Percentiles rank a stretch among this genome's conserved stretches.
Evolutionary conservation across 2,113 vertebrate species (phyloP).

Genomic region (Notothenia coriiceps): DNA sequence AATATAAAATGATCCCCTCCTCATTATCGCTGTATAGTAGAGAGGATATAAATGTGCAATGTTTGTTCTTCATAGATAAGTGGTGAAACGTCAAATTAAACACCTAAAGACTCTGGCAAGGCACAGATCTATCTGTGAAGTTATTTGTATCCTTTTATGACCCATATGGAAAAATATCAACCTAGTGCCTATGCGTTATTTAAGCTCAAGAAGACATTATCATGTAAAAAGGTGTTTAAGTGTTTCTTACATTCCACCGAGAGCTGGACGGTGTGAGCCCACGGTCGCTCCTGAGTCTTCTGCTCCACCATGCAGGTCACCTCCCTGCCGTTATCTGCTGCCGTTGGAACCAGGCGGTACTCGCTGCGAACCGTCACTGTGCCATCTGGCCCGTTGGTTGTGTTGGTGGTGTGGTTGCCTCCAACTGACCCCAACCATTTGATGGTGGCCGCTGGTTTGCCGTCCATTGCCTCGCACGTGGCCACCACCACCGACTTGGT

Average conservation of each 20-base stretch:
- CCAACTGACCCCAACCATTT: slow-evolving; percentile 79
- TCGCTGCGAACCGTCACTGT: slow-evolving; percentile 87
- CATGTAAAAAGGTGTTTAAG: background rate
- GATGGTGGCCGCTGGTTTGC: slow-evolving; percentile 85
- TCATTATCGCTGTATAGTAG: background rate
- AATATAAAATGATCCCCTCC: background rate
- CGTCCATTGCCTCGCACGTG: slow-evolving; percentile 83
- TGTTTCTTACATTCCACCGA: slow-evolving; percentile 82
- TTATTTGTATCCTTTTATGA: background rate
- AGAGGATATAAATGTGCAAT: background rate
- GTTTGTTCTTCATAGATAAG: background rate
- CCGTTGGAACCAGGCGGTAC: slow-evolving; percentile 78
- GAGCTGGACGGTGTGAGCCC: slow-evolving; percentile 68
- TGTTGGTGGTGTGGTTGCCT: slow-evolving; percentile 71
- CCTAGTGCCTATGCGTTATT: too few species aligned
- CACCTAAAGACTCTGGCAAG: slow-evolving; percentile 1
- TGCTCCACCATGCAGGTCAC: slow-evolving; percentile 81
- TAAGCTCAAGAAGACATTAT: too few species aligned
- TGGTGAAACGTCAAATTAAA: background rate
- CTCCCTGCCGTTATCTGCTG: slow-evolving; percentile 72
- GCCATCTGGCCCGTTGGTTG: slow-evolving; percentile 73
- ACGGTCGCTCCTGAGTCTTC: slow-evolving; percentile 70
- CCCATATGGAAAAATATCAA: background rate
- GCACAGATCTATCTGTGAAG: background rate
- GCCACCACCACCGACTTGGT: slow-evolving; percentile 82